Percentiles rank a stretch among this genome's conserved stretches.
Conservation (phyloP, 2,113 vertebrate species). For the Psittacus erithacus region DNA sequence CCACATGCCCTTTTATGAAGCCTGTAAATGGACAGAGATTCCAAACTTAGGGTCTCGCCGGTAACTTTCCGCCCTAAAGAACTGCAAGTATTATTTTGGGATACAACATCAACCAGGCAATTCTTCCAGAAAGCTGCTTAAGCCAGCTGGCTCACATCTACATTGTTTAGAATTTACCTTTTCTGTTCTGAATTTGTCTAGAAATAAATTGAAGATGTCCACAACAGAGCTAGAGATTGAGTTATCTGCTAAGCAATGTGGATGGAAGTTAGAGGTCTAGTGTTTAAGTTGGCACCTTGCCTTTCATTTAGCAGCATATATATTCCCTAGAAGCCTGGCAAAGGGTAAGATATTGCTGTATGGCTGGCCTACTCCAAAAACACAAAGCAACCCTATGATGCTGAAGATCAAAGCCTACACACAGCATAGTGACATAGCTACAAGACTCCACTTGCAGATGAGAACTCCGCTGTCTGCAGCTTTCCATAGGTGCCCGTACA, state of each 20-base stretch:
- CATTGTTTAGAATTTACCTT: background rate
- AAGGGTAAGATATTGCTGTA: background rate
- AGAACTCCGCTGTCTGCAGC: background rate
- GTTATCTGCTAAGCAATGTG: background rate
- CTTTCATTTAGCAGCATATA: background rate
- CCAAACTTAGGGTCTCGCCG: background rate
- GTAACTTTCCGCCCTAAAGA: background rate
- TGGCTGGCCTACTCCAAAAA: background rate
- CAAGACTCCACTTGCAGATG: background rate
- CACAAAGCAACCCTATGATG: background rate
- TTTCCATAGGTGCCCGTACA: fast-evolving
- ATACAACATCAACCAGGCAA: background rate
- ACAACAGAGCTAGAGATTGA: background rate
- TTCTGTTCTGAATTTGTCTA: background rate
- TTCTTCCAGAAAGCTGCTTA: background rate
- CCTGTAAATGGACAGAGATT: background rate
- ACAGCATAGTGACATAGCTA: background rate
- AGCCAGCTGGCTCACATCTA: background rate
- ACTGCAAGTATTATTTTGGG: background rate
- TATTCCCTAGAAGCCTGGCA: background rate
- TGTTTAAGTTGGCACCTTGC: background rate
- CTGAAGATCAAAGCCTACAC: background rate
- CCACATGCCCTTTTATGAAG: background rate
- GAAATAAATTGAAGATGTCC: background rate
- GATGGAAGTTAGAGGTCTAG: fast-evolving